Evolutionary conservation across 2,113 vertebrate species (phyloP).

Genomic region (Campylomormyrus tamandua): DNA sequence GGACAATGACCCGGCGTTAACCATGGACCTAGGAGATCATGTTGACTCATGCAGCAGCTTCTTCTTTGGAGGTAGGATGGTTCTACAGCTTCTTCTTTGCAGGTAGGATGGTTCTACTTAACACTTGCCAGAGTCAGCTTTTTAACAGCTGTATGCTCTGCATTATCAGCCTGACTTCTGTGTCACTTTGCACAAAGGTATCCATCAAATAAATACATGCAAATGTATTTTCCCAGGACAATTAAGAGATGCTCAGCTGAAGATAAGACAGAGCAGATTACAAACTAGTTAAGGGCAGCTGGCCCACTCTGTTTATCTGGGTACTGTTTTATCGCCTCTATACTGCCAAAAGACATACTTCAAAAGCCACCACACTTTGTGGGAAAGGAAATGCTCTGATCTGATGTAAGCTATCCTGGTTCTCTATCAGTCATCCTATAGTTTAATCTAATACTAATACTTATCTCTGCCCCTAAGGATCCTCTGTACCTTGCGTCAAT

Average conservation of each 20-base stretch:
- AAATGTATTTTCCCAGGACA: not conserved
- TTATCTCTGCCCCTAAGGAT: not conserved
- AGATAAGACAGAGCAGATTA: not conserved
- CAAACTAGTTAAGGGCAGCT: not conserved
- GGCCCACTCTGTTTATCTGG: not conserved
- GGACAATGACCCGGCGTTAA: conserved; percentile 60
- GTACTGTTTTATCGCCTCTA: not conserved
- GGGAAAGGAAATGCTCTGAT: not conserved
- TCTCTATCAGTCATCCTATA: not conserved
- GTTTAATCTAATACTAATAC: not conserved
- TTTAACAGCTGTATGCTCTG: not conserved
- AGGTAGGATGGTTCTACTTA: conserved; percentile 50
- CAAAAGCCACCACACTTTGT: not conserved
- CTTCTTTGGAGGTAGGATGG: conserved; percentile 70
- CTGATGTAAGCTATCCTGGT: not conserved
- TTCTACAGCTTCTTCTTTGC: conserved; percentile 65
- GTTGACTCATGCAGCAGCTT: conserved; percentile 67
- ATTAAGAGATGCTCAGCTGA: not conserved
- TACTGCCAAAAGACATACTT: not conserved
- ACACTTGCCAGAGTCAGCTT: not conserved
- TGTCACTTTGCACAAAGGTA: not conserved
- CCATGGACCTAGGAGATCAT: conserved; percentile 53
- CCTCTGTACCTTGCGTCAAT: not conserved
- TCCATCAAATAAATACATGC: not conserved
- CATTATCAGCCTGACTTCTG: not conserved